Conservation (phyloP, 2,888 invertebrate genomes). For the Craniophora ligustri region DNA sequence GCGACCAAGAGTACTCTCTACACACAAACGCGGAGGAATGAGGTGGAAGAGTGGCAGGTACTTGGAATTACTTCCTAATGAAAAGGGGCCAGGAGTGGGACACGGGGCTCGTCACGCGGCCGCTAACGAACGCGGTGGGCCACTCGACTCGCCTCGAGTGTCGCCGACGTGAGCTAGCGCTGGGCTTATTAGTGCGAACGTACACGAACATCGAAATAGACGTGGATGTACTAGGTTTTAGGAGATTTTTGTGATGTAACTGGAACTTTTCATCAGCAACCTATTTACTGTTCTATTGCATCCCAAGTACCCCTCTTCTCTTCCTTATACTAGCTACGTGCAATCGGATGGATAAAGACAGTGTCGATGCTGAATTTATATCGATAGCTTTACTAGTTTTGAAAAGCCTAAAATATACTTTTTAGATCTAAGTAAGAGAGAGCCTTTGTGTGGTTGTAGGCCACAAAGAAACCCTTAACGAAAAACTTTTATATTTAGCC, state of each 20-base stretch:
- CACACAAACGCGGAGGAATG: conserved; percentile 85
- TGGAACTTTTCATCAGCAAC: not conserved
- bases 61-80: conserved; percentile 89
- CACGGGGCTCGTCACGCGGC: conserved; percentile 80
- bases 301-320: no score
- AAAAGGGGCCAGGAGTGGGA: conserved; percentile 85
- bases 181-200: conserved; percentile 67
- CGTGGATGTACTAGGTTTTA: conserved; percentile 36
- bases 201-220: conserved; percentile 45
- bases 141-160: conserved; percentile 76
- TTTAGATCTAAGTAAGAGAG: no score
- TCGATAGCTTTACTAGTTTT: no score
- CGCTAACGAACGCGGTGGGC: conserved; percentile 85
- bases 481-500: no score
- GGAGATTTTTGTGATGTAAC: not conserved
- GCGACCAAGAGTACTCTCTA: conserved; percentile 80
- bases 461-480: no score
- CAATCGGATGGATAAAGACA: no score
- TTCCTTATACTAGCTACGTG: no score
- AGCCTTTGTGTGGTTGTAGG: no score
- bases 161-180: conserved; percentile 66
- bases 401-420: no score
- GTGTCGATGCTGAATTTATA: no score
- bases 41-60: conserved; percentile 85
- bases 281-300: no score